phyloP scores from a whole-genome alignment of 2,797 vertebrate genomes.

The Myiotriccus ornatus region DNA sequence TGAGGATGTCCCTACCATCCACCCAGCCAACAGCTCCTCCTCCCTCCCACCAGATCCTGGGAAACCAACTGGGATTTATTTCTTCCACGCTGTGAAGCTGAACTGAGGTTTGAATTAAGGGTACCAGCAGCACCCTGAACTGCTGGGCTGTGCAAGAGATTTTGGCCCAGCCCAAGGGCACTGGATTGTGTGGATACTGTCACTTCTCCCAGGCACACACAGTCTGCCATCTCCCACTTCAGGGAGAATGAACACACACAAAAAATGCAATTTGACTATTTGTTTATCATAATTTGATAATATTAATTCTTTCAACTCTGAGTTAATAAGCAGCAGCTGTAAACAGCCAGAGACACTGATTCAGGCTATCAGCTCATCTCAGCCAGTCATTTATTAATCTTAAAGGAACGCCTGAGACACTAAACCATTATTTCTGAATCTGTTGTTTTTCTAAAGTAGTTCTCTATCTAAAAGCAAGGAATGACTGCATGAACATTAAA shows the following conservation, averaged over 20 bases:
- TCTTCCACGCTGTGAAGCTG: not conserved
- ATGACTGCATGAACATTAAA: not conserved
- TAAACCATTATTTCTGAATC: not conserved
- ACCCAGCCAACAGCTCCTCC: not conserved
- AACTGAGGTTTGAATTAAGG: fast-evolving
- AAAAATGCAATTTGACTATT: not conserved
- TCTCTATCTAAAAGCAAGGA: not conserved
- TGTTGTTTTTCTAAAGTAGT: not conserved
- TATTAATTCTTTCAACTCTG: slow-evolving; percentile 17
- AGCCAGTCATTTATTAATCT: not conserved
- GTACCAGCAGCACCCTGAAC: not conserved
- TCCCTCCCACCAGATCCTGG: not conserved
- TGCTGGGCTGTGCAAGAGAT: not conserved
- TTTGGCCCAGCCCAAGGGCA: fast-evolving
- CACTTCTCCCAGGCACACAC: not conserved
- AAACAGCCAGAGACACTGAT: not conserved
- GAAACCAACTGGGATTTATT: not conserved
- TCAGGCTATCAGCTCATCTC: not conserved
- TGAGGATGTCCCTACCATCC: fast-evolving
- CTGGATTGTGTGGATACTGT: fast-evolving
- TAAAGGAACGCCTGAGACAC: not conserved
- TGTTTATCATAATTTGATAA: not conserved
- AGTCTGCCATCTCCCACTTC: not conserved
- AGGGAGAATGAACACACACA: not conserved
- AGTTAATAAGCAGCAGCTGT: not conserved